Evolutionary conservation across 2,888 invertebrate species (phyloP).

Genomic region (Endomychus coccineus): DNA sequence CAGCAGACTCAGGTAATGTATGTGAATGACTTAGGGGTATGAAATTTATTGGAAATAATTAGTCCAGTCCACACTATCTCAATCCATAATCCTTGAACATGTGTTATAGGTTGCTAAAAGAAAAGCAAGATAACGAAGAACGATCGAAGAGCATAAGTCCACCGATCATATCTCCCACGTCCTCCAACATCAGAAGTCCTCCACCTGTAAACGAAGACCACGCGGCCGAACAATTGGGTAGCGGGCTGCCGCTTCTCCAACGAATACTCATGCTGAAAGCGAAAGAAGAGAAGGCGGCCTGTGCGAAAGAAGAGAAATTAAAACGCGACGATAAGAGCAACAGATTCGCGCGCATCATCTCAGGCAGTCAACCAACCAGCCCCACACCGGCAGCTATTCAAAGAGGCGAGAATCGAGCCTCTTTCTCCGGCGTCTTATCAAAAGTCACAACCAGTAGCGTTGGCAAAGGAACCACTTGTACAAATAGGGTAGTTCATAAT

Average conservation of each 20-base stretch:
- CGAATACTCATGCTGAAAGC: slow-evolving; percentile 67
- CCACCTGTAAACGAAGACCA: slow-evolving; percentile 45
- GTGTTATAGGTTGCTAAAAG: slow-evolving; percentile 59
- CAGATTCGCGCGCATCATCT: slow-evolving; percentile 5
- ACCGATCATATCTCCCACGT: slow-evolving; percentile 54
- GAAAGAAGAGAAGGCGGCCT: slow-evolving; percentile 53
- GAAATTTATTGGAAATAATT: no score
- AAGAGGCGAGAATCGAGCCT: slow-evolving; percentile 22
- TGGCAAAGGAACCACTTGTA: slow-evolving; percentile 10
- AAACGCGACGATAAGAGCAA: slow-evolving; percentile 15
- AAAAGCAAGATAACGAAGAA: slow-evolving; percentile 67
- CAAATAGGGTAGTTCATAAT: slow-evolving; percentile 14
- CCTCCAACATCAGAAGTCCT: slow-evolving; percentile 49
- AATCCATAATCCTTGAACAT: background rate
- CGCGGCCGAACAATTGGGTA: slow-evolving; percentile 37
- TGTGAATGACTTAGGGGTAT: no score
- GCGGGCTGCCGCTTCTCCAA: slow-evolving; percentile 66
- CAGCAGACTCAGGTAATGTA: slow-evolving; percentile 53
- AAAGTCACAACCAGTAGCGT: slow-evolving; percentile 10
- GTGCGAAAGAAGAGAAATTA: slow-evolving; percentile 20
- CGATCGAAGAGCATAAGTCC: slow-evolving; percentile 47
- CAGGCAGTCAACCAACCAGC: slow-evolving; percentile 31
- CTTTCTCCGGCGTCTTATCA: slow-evolving; percentile 26
- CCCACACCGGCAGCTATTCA: slow-evolving; percentile 24
- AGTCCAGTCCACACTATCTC: no score